Evolutionary conservation across 2,888 invertebrate species (phyloP).

Genomic region (Amphipoea oculea): DNA sequence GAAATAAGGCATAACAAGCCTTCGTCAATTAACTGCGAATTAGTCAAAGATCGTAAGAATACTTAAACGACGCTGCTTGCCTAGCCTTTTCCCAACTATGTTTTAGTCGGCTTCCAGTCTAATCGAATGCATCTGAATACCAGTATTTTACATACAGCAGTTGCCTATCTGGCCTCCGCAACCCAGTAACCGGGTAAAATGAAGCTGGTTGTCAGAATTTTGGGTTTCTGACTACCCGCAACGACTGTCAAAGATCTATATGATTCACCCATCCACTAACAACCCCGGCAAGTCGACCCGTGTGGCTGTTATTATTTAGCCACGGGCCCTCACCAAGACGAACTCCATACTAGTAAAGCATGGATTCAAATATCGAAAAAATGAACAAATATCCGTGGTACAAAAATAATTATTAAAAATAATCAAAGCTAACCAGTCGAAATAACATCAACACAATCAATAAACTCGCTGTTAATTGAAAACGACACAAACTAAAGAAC

Average conservation of each 20-base stretch:
- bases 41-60: no score
- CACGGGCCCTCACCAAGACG: not conserved
- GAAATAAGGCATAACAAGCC: not conserved
- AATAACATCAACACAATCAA: conserved; percentile 31
- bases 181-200: no score
- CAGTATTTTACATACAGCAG: not conserved
- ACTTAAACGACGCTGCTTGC: not conserved
- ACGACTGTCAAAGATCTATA: not conserved
- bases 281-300: no score
- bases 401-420: conserved; percentile 8
- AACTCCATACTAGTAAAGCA: not conserved
- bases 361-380: not conserved
- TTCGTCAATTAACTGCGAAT: no score
- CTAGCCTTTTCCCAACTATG: not conserved
- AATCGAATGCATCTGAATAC: not conserved
- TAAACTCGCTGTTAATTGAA: conserved; percentile 42
- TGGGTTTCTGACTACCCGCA: not conserved
- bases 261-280: no score
- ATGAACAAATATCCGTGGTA: not conserved
- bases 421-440: conserved; percentile 28
- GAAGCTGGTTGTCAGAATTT: no score
- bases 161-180: not conserved
- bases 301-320: no score
- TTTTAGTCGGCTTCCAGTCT: not conserved
- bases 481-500: conserved; percentile 31